A percentile compares a stretch with the other conserved stretches of the same genome.
phyloP scores from a whole-genome alignment of 2,797 vertebrate species.

The Phalloptychus januarius region DNA sequence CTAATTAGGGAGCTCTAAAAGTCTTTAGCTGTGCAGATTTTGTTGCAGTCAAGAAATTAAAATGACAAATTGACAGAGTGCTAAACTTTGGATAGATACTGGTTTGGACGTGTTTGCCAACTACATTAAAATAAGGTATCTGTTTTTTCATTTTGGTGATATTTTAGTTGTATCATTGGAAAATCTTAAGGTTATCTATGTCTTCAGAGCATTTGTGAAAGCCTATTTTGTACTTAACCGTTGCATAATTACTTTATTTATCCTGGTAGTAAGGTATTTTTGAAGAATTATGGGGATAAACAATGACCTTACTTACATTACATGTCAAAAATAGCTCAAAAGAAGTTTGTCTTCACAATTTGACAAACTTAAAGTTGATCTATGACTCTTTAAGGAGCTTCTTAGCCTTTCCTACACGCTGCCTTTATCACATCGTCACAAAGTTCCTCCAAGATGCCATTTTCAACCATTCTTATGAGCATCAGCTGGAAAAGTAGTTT shows the following conservation, averaged over 20 bases:
- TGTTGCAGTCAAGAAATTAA: background rate
- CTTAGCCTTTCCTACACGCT: too few species aligned
- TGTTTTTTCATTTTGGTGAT: background rate
- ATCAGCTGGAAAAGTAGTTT: too few species aligned
- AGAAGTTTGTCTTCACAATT: too few species aligned
- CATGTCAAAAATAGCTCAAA: too few species aligned
- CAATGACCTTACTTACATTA: background rate
- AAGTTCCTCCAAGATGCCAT: too few species aligned
- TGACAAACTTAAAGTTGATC: too few species aligned
- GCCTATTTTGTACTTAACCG: background rate
- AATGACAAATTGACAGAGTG: background rate
- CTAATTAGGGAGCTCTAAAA: background rate
- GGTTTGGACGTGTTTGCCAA: background rate
- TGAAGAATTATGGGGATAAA: background rate
- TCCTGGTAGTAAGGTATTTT: background rate
- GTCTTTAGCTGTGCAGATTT: background rate
- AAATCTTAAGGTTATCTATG: too few species aligned
- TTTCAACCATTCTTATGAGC: too few species aligned
- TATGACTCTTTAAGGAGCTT: too few species aligned
- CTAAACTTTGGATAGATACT: background rate
- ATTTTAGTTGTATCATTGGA: too few species aligned
- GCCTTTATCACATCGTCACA: too few species aligned
- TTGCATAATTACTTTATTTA: background rate
- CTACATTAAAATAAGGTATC: background rate
- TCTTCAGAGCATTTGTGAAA: too few species aligned